These are phyloP conservation scores for Agrotis clavis DNA, from an alignment of 2,888 invertebrate species.

Conservation along the genomic window DNA sequence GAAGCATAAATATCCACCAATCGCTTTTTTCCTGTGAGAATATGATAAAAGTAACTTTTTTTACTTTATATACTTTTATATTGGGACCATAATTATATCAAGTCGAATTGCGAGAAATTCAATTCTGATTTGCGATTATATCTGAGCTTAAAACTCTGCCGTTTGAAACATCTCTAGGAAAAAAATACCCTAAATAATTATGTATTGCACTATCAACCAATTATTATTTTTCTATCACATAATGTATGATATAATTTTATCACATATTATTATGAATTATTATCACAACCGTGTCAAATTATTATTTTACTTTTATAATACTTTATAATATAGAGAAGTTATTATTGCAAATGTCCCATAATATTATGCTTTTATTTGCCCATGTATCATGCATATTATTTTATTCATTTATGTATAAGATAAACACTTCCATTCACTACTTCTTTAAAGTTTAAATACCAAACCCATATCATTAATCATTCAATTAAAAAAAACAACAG, in stretches of 20 bases:
- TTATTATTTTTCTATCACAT: constrained; percentile 10
- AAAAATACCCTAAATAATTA: constrained; percentile 2
- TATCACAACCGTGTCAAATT: neutral
- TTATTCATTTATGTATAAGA: constrained; percentile 56
- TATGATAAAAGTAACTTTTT: too few species aligned
- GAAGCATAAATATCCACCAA: neutral
- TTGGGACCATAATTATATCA: neutral
- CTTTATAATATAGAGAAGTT: neutral
- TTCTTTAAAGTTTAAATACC: neutral
- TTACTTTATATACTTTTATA: neutral
- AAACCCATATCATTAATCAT: too few species aligned
- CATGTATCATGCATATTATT: constrained; percentile 44
- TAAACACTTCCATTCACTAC: constrained; percentile 21
- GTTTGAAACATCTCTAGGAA: constrained; percentile 53
- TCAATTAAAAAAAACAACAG: too few species aligned
- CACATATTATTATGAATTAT: neutral
- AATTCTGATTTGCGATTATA: neutral
- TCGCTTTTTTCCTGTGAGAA: neutral
- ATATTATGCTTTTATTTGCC: constrained; percentile 54
- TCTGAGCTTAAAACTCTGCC: neutral
- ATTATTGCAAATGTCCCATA: neutral
- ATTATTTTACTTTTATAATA: constrained; percentile 5
- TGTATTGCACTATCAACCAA: constrained; percentile 34
- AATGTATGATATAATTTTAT: neutral
- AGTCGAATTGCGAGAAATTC: neutral